A percentile compares a stretch with the other conserved stretches of the same genome.
Evolutionary conservation across 2,797 vertebrate genomes (phyloP).

Genomic region (Vespertilio murinus): DNA sequence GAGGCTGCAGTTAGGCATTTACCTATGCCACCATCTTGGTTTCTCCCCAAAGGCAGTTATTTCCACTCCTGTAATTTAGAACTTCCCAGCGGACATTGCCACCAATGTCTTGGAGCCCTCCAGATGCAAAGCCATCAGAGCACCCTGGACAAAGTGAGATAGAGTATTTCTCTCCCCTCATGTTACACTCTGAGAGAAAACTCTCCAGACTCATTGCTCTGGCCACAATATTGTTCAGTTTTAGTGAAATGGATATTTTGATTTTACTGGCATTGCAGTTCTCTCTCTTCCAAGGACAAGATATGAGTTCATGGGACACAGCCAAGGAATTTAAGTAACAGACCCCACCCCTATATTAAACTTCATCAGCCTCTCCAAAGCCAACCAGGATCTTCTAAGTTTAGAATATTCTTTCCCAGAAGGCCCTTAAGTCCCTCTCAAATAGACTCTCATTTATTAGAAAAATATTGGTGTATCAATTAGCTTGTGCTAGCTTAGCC

Average conservation of each 20-base stretch:
- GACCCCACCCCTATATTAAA: background rate
- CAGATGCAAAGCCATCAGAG: background rate
- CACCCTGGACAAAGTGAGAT: background rate
- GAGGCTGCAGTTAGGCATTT: too few species aligned
- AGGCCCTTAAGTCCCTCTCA: background rate
- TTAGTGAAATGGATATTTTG: background rate
- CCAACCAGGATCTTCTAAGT: background rate
- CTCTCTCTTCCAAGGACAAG: background rate
- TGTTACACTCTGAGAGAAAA: background rate
- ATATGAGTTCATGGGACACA: background rate
- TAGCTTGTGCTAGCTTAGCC: background rate
- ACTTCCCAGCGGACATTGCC: background rate
- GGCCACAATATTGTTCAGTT: background rate
- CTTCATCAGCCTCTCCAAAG: background rate
- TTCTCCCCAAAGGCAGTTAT: too few species aligned
- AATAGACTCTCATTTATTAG: background rate
- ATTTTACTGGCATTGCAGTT: background rate
- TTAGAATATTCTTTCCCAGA: background rate
- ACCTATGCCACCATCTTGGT: too few species aligned
- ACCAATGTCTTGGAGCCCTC: background rate
- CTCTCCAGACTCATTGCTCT: background rate
- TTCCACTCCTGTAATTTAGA: background rate
- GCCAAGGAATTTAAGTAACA: slow-evolving; percentile 6
- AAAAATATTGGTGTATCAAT: background rate
- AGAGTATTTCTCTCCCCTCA: background rate